These are phyloP conservation scores for Clarias gariepinus DNA, from an alignment of 2,113 vertebrate genomes.

Conservation along the genomic window DNA sequence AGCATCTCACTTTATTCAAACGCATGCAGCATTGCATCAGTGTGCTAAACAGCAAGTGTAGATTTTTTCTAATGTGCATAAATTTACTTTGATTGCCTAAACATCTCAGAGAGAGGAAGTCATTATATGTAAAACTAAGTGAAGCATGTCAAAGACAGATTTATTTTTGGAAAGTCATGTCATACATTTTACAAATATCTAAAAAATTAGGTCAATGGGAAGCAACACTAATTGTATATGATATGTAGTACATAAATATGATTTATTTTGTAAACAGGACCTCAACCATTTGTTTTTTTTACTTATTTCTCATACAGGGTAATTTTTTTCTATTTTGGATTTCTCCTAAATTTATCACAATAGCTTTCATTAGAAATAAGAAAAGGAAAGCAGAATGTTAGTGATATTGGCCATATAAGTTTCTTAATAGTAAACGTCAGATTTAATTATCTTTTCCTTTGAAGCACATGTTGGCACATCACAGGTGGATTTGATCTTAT, in stretches of 20 bases:
- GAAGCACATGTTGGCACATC: not conserved
- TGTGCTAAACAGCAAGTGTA: constrained; percentile 10
- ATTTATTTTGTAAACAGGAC: not conserved
- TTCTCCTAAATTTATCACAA: not conserved
- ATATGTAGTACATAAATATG: not conserved
- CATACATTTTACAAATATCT: not conserved
- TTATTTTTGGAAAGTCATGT: not conserved
- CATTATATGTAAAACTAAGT: not conserved
- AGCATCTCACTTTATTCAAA: not conserved
- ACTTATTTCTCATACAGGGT: not conserved
- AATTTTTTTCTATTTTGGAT: not conserved
- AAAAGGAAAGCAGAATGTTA: not conserved
- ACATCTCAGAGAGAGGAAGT: not conserved
- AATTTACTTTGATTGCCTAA: not conserved
- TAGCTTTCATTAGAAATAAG: not conserved
- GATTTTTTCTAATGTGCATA: constrained; percentile 1
- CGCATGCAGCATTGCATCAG: not conserved
- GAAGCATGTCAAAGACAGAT: not conserved
- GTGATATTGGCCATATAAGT: not conserved
- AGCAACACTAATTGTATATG: not conserved
- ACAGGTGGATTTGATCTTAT: not conserved
- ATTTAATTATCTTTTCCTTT: not conserved
- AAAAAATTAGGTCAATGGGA: not conserved
- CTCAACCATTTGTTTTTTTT: not conserved
- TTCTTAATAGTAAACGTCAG: not conserved